phyloP scores from a whole-genome alignment of 2,113 vertebrate species.

The Hyperoodon ampullatus region DNA sequence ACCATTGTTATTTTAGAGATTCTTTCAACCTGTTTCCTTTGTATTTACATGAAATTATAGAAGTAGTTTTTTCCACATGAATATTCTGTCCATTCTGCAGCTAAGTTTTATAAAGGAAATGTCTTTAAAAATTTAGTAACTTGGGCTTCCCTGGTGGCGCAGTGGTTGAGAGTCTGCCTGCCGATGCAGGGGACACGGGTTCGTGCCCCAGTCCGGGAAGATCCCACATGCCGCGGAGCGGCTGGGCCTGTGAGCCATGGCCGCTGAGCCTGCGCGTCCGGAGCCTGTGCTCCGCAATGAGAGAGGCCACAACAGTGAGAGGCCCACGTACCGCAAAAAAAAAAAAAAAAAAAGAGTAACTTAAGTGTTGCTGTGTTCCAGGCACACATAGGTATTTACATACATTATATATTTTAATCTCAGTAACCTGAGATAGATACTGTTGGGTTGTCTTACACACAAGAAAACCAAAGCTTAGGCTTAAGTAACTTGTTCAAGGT shows the following conservation, averaged over 20 bases:
- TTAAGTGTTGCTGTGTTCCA: neutral
- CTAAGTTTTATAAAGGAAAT: slow-evolving; percentile 13
- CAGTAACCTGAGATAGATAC: neutral
- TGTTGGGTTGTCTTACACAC: neutral
- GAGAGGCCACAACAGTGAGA: no score
- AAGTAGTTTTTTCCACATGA: neutral
- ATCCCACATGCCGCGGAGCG: no score
- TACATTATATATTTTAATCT: slow-evolving; percentile 16
- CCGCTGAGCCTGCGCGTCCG: no score
- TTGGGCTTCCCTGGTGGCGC: neutral
- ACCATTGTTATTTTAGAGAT: neutral
- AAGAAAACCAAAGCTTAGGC: neutral
- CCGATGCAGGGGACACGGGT: no score
- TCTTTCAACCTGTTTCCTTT: slow-evolving; percentile 20
- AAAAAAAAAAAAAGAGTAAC: neutral
- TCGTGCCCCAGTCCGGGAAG: no score
- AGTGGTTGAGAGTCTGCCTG: no score
- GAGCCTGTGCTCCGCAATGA: no score
- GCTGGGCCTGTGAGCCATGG: no score
- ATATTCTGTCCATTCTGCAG: neutral
- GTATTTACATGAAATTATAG: neutral
- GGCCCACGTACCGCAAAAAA: no score
- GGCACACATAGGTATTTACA: neutral
- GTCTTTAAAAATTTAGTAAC: neutral
- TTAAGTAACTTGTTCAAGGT: neutral